A percentile compares a stretch with the other conserved stretches of the same genome.
phyloP scores from a whole-genome alignment of 2,888 invertebrate genomes.

The Conistra vaccinii region DNA sequence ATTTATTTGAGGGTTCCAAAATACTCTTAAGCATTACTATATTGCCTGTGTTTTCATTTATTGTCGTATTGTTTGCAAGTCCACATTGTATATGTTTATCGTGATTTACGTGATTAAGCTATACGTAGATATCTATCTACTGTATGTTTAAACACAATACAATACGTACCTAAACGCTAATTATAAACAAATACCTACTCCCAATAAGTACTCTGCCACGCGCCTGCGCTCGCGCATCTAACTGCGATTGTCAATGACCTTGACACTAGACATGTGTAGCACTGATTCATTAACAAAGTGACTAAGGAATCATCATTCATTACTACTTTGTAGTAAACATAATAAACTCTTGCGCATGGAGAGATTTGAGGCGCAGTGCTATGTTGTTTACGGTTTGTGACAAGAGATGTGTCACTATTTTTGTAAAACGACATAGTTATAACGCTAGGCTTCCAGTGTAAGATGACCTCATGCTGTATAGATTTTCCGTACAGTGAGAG shows the following conservation, averaged over 20 bases:
- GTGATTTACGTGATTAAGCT: too few species aligned
- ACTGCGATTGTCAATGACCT: conserved; percentile 26
- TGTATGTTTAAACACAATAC: not conserved
- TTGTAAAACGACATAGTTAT: not conserved
- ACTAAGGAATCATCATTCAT: conserved; percentile 17
- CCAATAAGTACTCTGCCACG: conserved; percentile 18
- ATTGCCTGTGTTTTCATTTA: too few species aligned
- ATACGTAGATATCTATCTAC: not conserved
- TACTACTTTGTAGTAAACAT: conserved; percentile 45
- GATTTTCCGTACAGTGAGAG: not conserved
- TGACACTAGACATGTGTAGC: conserved; percentile 36
- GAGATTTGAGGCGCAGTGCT: conserved; percentile 33
- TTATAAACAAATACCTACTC: conserved; percentile 35
- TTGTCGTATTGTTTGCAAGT: too few species aligned
- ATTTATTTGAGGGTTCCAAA: too few species aligned
- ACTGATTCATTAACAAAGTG: conserved; percentile 46
- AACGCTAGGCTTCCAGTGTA: not conserved
- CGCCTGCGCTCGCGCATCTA: conserved; percentile 20
- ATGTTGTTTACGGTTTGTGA: conserved; percentile 5
- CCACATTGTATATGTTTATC: too few species aligned
- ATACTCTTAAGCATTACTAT: too few species aligned
- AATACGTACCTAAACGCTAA: conserved; percentile 12
- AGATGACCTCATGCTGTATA: not conserved
- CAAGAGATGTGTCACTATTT: not conserved
- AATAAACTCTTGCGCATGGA: conserved; percentile 13